phyloP scores from a whole-genome alignment of 2,888 invertebrate genomes.

The Petrophora chlorosata region DNA sequence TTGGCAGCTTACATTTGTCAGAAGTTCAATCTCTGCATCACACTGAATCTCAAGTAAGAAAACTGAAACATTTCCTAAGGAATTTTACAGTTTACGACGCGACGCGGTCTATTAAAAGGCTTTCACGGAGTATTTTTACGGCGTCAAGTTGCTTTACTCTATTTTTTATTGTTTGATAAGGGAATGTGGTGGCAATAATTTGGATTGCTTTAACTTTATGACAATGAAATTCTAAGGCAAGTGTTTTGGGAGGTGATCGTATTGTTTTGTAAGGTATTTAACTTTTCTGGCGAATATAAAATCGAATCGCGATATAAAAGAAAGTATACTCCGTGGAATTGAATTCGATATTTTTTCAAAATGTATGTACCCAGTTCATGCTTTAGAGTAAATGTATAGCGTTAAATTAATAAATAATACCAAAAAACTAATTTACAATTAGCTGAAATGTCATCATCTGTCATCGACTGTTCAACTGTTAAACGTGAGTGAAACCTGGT shows the following conservation, averaged over 20 bases:
- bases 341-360: no score
- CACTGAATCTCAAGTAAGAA: constrained; percentile 37
- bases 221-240: constrained; percentile 16
- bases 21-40: constrained; percentile 1
- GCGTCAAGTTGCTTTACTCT: constrained; percentile 49
- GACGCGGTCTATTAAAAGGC: constrained; percentile 58
- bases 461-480: no score
- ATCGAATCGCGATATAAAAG: no score
- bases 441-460: no score
- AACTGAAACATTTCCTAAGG: constrained; percentile 54
- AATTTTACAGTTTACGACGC: constrained; percentile 64
- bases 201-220: constrained; percentile 24
- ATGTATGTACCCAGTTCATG: no score
- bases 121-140: constrained; percentile 45
- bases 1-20: neutral
- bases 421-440: no score
- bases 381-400: no score
- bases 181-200: constrained; percentile 29
- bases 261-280: neutral
- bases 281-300: no score
- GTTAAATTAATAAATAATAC: no score
- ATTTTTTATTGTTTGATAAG: constrained; percentile 47
- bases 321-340: no score
- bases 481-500: no score
- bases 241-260: constrained; percentile 3